Conservation (phyloP, 2,797 vertebrate genomes). For the Tragelaphus oryx region DNA sequence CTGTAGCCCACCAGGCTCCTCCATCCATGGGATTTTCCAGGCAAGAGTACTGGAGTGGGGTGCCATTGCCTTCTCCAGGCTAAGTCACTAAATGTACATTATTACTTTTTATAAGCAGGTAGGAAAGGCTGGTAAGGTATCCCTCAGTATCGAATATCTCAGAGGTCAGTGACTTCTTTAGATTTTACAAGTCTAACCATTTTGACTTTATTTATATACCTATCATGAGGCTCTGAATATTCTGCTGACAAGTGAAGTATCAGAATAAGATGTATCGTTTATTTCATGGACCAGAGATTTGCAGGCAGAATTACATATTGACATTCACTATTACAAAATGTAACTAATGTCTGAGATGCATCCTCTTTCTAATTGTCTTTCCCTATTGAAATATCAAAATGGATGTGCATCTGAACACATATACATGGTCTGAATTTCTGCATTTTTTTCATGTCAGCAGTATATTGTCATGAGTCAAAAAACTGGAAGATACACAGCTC, state of each 20-base stretch:
- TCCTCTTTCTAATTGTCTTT: neutral
- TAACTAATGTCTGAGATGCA: neutral
- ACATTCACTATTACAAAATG: neutral
- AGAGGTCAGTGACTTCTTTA: neutral
- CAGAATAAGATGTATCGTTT: neutral
- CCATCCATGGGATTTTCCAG: no score
- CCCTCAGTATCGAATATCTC: neutral
- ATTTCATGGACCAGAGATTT: constrained; percentile 7
- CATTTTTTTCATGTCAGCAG: neutral
- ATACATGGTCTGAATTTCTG: neutral
- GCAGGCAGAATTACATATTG: neutral
- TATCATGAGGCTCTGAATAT: constrained; percentile 4
- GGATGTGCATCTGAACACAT: neutral
- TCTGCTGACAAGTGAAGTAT: neutral
- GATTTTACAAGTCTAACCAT: neutral
- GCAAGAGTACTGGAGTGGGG: no score
- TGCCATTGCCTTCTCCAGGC: neutral
- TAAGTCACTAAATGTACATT: neutral
- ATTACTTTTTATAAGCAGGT: constrained; percentile 2
- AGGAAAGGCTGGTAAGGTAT: neutral
- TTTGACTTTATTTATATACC: neutral
- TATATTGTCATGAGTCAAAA: neutral
- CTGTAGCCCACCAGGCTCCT: no score
- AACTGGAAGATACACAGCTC: neutral
- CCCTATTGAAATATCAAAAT: neutral